Conservation (phyloP, 92 coral and sea anemone genomes). For the Actinostola sp. region DNA sequence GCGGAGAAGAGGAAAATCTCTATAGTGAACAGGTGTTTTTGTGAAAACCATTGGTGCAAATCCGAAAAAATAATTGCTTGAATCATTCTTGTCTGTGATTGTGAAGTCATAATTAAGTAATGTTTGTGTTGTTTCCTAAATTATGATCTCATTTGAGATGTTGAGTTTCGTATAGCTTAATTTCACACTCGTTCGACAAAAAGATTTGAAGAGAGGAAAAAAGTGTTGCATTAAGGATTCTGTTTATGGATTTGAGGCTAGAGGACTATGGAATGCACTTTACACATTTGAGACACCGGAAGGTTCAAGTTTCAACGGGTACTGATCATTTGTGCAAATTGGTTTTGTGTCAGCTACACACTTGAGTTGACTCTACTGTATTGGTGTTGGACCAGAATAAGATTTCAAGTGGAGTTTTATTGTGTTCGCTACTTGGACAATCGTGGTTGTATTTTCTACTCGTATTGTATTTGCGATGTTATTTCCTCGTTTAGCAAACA, state of each 20-base stretch:
- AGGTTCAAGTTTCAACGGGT: slow-evolving; percentile 33
- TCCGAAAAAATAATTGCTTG: slow-evolving; percentile 69
- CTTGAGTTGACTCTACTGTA: slow-evolving; percentile 35
- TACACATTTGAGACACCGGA: slow-evolving; percentile 13
- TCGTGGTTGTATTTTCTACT: no score
- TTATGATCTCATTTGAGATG: slow-evolving; percentile 81
- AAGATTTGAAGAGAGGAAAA: not conserved
- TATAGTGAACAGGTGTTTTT: slow-evolving; percentile 64
- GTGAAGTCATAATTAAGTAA: slow-evolving; percentile 98
- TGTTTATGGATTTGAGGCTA: slow-evolving; percentile 42
- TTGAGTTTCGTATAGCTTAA: slow-evolving; percentile 18
- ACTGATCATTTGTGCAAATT: slow-evolving; percentile 24
- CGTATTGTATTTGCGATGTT: no score
- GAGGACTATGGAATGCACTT: slow-evolving; percentile 35
- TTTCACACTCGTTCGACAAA: not conserved
- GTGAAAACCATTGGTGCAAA: slow-evolving; percentile 61
- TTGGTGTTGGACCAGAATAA: slow-evolving; percentile 18
- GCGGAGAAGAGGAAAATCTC: slow-evolving; percentile 27
- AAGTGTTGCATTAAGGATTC: not conserved
- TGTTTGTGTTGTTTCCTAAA: slow-evolving; percentile 62
- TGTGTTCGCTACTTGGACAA: not conserved
- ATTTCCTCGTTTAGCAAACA: not conserved
- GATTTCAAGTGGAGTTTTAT: slow-evolving; percentile 36
- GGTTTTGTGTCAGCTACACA: slow-evolving; percentile 50
- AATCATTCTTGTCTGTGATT: slow-evolving; percentile 59